These are phyloP conservation scores for Atrina japonica DNA, from an alignment of 2,888 invertebrate species.

Conservation along the genomic window DNA sequence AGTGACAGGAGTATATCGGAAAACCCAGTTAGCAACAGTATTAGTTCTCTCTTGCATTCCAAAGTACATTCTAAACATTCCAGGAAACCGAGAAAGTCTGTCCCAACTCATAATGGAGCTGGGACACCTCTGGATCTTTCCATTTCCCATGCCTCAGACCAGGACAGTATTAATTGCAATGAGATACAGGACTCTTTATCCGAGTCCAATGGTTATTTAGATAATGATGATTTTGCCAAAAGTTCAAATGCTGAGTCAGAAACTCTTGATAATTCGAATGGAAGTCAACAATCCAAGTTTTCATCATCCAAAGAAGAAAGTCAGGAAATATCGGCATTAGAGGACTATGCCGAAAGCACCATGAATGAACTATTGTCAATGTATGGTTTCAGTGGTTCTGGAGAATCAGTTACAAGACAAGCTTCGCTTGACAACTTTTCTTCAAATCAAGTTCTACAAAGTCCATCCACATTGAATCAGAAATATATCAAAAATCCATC, in stretches of 20 bases:
- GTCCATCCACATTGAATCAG: background rate
- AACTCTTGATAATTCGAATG: background rate
- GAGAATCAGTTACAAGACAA: constrained; percentile 83
- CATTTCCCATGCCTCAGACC: background rate
- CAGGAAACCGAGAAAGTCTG: constrained; percentile 30
- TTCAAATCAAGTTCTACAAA: constrained; percentile 83
- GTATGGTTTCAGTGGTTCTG: constrained; percentile 88
- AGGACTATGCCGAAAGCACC: constrained; percentile 90
- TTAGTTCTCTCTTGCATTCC: constrained; percentile 1
- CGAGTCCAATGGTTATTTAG: background rate
- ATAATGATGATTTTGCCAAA: too few relatives aligned
- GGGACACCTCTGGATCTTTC: constrained; percentile 50
- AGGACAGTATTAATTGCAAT: background rate
- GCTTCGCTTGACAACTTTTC: constrained; percentile 86
- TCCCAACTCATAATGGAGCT: constrained; percentile 4
- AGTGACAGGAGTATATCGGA: background rate
- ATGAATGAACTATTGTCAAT: constrained; percentile 90
- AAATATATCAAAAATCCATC: background rate
- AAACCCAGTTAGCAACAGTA: constrained; percentile 18
- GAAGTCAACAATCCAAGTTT: background rate
- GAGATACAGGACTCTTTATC: background rate
- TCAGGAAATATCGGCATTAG: constrained; percentile 79
- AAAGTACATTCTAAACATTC: constrained; percentile 34
- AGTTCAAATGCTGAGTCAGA: background rate
- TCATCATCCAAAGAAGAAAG: constrained; percentile 35